Base-by-base conservation (phyloP, 2,113 vertebrate genomes). In the Rhineura floridana region DNA sequence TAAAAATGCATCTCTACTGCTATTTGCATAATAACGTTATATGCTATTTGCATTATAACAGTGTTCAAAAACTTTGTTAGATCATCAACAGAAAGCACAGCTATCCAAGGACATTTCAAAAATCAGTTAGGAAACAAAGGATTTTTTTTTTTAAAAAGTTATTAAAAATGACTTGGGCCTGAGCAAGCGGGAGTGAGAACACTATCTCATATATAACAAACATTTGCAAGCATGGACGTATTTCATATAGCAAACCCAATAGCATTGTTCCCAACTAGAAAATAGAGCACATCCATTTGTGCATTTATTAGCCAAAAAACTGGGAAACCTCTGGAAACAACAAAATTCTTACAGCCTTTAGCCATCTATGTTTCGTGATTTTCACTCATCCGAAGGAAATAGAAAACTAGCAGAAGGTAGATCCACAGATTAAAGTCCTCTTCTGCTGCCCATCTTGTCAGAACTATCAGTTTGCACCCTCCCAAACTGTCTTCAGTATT, bases 361-460 rank as follows among this genome's bases (percentile, higher is more conserved):
- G 44, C 42, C 21, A 21, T 6, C 44, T 79, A n/a, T 28, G 33
- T 21, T 33, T n/a, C 48, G 30, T 62, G 21, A 48, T n/a, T 85
- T 85, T 73, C 17, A 76, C 73, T 23, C 85, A 84, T 76, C 25
- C 89, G 83, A 91, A 99, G 98, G 98, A 99, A 95, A 99, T 99
- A 94, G 98, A 98, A 96, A 99, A 98, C 89, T 99, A 99, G 88
- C 98, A 98, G 95, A 98, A 98, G 91, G 96, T 96, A 25, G 98
- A 98, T 2, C 96, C 97, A 97, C 97, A 30, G 98, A 99, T 87
- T 98, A 99, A 76, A 95, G 97, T 0, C 98, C 98, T 17, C 86
- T 87, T 62, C 36, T 44, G 44, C 42, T 19, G 36, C 17, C 10
- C 62, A 50, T 28, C 46, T 86, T 50, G 21, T 46, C 63, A 39